Evolutionary conservation across 2,888 invertebrate species (phyloP).

Genomic region (Noctua comes): DNA sequence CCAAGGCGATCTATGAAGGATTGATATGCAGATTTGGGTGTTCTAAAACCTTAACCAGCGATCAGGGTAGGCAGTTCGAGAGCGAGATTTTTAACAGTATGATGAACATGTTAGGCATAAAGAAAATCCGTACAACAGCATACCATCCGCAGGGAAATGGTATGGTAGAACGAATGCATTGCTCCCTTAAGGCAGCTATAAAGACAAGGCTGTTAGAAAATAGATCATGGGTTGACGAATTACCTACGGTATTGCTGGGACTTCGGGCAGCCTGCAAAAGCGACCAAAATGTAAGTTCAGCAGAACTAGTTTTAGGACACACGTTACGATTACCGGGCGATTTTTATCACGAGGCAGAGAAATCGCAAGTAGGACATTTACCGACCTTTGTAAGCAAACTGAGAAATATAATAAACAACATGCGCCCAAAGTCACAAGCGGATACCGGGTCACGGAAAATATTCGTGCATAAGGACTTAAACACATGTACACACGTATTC

Average conservation of each 20-base stretch:
- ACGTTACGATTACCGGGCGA: constrained; percentile 6
- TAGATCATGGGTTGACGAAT: neutral
- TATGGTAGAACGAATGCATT: too few species aligned
- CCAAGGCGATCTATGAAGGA: too few species aligned
- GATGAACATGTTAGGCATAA: too few species aligned
- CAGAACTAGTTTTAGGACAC: constrained; percentile 1
- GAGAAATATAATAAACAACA: neutral
- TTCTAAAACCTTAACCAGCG: too few species aligned
- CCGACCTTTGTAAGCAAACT: neutral
- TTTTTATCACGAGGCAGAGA: constrained; percentile 12
- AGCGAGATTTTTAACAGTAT: too few species aligned
- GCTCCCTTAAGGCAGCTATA: too few species aligned
- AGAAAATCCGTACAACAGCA: too few species aligned
- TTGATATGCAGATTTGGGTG: too few species aligned
- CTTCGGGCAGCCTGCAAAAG: neutral
- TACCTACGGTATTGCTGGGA: neutral
- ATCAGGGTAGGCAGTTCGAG: too few species aligned
- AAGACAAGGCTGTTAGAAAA: too few species aligned
- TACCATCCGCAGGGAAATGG: too few species aligned
- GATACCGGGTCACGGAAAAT: neutral
- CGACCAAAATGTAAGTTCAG: neutral
- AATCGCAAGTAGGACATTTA: neutral
- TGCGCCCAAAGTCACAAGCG: neutral
- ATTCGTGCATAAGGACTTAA: constrained; percentile 6
- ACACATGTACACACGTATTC: constrained; percentile 10